These are phyloP conservation scores for Fundulus diaphanus DNA, from an alignment of 2,797 vertebrate species.

Conservation along the genomic window DNA sequence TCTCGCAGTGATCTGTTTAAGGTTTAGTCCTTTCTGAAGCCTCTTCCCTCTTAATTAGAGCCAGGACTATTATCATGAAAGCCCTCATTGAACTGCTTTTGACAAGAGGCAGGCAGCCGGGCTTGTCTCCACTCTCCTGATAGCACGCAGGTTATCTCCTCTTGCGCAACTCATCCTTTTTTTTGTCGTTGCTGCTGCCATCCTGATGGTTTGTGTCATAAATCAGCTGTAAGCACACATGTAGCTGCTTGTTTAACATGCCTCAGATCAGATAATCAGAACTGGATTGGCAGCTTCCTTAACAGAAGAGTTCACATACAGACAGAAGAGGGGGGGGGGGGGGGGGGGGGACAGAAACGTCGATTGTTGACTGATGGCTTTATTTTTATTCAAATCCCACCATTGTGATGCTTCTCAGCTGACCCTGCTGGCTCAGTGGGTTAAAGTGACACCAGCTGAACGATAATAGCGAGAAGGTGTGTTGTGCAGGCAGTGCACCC, in stretches of 20 bases:
- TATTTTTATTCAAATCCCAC: conserved; percentile 12
- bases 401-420: conserved; percentile 13
- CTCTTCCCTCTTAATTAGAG: conserved; percentile 15
- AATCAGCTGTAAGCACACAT: conserved; percentile 2
- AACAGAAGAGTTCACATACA: neutral
- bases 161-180: conserved; percentile 14
- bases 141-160: conserved; percentile 37
- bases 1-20: neutral
- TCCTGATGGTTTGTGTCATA: neutral
- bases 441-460: conserved; percentile 15
- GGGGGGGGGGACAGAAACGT: neutral
- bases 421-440: conserved; percentile 41
- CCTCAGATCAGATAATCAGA: conserved; percentile 6
- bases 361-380: neutral
- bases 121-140: conserved; percentile 25
- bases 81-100: neutral
- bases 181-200: neutral
- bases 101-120: conserved; percentile 30
- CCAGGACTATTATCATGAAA: conserved; percentile 4
- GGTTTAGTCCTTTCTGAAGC: neutral
- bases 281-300: neutral
- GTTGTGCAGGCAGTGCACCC: conserved; percentile 27
- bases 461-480: conserved; percentile 57
- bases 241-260: conserved; percentile 4
- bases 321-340: neutral